Base-by-base conservation (phyloP, 1,140 invertebrate genomes). In the Cotesia glomerata region DNA sequence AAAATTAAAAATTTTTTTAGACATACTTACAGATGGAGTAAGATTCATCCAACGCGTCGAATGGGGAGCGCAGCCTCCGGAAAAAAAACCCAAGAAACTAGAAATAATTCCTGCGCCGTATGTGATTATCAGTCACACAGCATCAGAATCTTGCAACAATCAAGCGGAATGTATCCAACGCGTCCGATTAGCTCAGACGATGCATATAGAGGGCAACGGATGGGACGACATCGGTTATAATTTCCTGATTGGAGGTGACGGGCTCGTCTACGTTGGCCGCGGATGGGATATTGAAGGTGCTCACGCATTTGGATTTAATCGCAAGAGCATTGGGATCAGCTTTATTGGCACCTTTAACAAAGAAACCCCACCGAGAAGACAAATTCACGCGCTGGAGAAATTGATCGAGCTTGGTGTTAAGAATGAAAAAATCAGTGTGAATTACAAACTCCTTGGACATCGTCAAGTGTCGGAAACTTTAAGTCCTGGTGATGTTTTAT, bases 161-260 rank as follows among this genome's bases (percentile, higher is more conserved):
- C 81, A 82, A 63, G 81, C 89, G 0, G 78, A 86, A 3, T 92
- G 91, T 68, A 81, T 80, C 5, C 71, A 78, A 0, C 84, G 85
- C 0, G 90, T 93, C 0, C 86, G 89, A 49, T 62, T 85, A 1
- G 91, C 93, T 16, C 93, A 95, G 82, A 90, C 85, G 11, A 94
- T 90, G 77, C 93, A 95, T 80, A 92, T 95, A 63, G 91, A 93
- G 69, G 90, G 89, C 1, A 88, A 86, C 39, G 79, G 85, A 0
- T 92, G 90, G 90, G 91, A 77, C 86, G 94, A 87, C 90, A 95
- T 89, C 79, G 91, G 81, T 1, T 93, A 92, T 78, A 95, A 91
- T 82, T 96, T 96, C 82, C 89, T 92, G 13, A 88, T 95, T 5
- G 95, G 94, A 2, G 92, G 92, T 13, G 93, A 95, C 70, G 93